Evolutionary conservation across 1,140 invertebrate species (phyloP), one percentile per base, ranked within the genome.

Genomic region (Lasaia peninsularis): DNA sequence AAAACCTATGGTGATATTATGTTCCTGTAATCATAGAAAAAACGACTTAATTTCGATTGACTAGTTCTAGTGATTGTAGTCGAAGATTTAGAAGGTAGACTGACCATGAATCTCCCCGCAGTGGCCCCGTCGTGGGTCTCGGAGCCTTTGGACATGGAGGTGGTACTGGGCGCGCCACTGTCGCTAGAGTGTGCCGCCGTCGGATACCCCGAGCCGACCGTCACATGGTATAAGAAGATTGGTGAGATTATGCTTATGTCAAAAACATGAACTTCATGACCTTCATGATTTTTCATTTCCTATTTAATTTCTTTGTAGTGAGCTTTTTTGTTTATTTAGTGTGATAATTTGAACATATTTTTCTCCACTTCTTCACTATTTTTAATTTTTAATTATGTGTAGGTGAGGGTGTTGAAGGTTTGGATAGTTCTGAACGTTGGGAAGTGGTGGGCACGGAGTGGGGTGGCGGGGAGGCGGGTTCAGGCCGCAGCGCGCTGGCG

Each of bases 81-180:
- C 11, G 2, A n/a, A 10, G 0, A n/a, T 4, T 7, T n/a, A 34
- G 9, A 10, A 11, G 9, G 9, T 10, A 10, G 1, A 10, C 33
- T 34, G 3, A n/a, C n/a, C 7, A 34, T 34, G 7, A 7, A 4
- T 37, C 7, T 49, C 44, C 72, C 57, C 8, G 16, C 76, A 94
- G 95, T 96, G 59, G 92, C 94, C 10, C 95, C 95, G 4, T 90
- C 92, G 20, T 96, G 95, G 95, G 86, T 91, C 20, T 89, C 90
- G 55, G 94, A 94, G 70, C 94, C 94, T 0, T 88, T 90, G 35
- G 93, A 95, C 78, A 81, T 91, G 0, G 91, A 92, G 31, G 92
- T 92, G 35, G 83, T 94, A 6, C 80, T 93, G 20, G 93, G 93
- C n/a, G 91, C 92, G 56, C 90, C 91, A 20, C 83, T 93, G 32